Evolutionary conservation across 2,888 invertebrate species (phyloP).

Genomic region (Timandra comae): DNA sequence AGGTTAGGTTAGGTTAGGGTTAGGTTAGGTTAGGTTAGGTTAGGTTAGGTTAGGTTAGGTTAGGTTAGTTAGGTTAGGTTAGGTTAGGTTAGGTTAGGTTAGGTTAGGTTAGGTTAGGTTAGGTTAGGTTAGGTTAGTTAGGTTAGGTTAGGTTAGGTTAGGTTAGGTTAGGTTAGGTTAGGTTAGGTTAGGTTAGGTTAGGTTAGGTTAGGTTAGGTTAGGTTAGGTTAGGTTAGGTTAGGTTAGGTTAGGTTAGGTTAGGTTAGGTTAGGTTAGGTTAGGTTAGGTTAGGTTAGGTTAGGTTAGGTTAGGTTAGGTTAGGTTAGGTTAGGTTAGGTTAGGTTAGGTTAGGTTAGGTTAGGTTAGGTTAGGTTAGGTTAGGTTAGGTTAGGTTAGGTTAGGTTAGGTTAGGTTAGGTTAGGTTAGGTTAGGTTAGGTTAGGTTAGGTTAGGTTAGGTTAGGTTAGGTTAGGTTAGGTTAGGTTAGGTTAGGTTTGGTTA

Average conservation of each 20-base stretch:
- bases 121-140: conserved; percentile 14
- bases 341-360: conserved; percentile 10
- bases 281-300: conserved; percentile 19
- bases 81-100: conserved; percentile 11
- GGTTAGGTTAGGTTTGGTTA: conserved; percentile 20
- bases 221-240: conserved; percentile 12
- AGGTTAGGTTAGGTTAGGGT: too few species aligned
- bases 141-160: conserved; percentile 12
- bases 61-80: conserved; percentile 10
- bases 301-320: conserved; percentile 16
- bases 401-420: conserved; percentile 12
- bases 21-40: conserved; percentile 20
- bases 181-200: conserved; percentile 12
- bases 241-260: conserved; percentile 9
- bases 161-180: conserved; percentile 12
- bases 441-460: conserved; percentile 18
- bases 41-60: conserved; percentile 18
- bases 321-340: conserved; percentile 10
- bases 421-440: conserved; percentile 13
- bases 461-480: conserved; percentile 17
- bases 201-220: conserved; percentile 10
- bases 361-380: conserved; percentile 10
- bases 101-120: conserved; percentile 9
- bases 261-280: conserved; percentile 13
- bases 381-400: conserved; percentile 13